Percentiles rank a stretch among this genome's conserved stretches.
Conservation (phyloP, 2,113 vertebrate genomes). For the Salvelinus fontinalis region DNA sequence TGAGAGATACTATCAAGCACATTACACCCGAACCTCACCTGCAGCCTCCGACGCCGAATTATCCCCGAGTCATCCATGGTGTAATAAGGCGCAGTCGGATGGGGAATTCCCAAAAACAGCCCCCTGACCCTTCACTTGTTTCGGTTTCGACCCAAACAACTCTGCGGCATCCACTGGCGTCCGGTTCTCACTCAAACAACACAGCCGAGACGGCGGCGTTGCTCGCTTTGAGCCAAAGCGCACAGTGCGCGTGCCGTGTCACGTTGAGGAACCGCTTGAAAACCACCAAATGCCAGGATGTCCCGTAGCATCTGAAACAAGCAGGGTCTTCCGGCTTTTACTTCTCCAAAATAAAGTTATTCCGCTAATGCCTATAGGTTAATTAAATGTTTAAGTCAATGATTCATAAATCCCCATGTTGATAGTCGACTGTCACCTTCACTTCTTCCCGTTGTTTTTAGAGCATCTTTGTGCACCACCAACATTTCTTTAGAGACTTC, state of each 20-base stretch:
- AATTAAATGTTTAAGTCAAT: background rate
- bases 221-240: slow-evolving; percentile 12
- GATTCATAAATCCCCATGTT: background rate
- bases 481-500: slow-evolving; percentile 25
- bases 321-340: background rate
- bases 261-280: slow-evolving; percentile 32
- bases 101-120: slow-evolving; percentile 25
- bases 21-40: slow-evolving; percentile 64
- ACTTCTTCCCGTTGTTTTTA: slow-evolving; percentile 6
- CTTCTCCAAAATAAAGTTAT: background rate
- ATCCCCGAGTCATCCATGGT: slow-evolving; percentile 81
- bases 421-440: slow-evolving; percentile 17
- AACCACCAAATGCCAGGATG: slow-evolving; percentile 6
- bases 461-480: slow-evolving; percentile 44
- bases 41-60: slow-evolving; percentile 76
- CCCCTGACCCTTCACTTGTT: slow-evolving; percentile 10
- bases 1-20: background rate
- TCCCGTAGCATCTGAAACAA: slow-evolving; percentile 14
- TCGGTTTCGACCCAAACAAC: slow-evolving; percentile 19
- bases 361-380: background rate
- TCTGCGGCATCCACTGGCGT: slow-evolving; percentile 31
- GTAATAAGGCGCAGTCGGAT: background rate
- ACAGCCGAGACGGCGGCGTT: slow-evolving; percentile 5
- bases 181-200: slow-evolving; percentile 21
- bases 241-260: slow-evolving; percentile 37